Conservation (phyloP, 2,888 invertebrate species). For the Drosophila mimica region DNA sequence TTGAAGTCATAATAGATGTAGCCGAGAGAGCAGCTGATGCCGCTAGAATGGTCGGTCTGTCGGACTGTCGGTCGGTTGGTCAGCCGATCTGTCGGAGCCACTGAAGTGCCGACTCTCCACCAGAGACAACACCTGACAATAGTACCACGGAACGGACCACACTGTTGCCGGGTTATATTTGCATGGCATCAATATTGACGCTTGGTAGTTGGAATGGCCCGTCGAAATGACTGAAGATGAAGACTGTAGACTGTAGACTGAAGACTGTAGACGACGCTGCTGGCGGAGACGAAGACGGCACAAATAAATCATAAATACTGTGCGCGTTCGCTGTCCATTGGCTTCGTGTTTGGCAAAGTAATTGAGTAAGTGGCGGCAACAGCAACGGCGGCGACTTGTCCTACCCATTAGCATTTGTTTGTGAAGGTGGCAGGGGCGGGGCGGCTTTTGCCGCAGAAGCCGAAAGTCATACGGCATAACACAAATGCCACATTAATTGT, state of each 20-base stretch:
- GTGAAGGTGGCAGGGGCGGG: constrained; percentile 67
- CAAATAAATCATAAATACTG: constrained; percentile 81
- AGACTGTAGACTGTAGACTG: constrained; percentile 32
- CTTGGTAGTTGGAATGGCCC: constrained; percentile 69
- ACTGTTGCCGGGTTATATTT: constrained; percentile 65
- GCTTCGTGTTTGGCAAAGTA: constrained; percentile 77
- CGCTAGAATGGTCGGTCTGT: constrained; percentile 1
- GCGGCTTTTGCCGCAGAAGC: constrained; percentile 69
- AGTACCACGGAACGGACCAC: constrained; percentile 38
- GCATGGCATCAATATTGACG: constrained; percentile 71
- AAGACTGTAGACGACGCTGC: constrained; percentile 15
- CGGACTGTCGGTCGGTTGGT: not conserved
- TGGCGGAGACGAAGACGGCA: constrained; percentile 39
- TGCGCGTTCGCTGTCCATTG: constrained; percentile 36
- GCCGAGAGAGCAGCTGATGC: constrained; percentile 33
- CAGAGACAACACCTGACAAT: constrained; percentile 61
- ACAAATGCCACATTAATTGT: constrained; percentile 82
- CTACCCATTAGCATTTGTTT: constrained; percentile 81
- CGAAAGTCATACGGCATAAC: constrained; percentile 79
- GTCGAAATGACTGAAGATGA: constrained; percentile 42
- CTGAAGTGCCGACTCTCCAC: constrained; percentile 67
- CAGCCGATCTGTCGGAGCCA: constrained; percentile 13
- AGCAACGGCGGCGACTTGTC: constrained; percentile 71
- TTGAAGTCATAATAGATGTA: constrained; percentile 81
- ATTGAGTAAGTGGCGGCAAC: constrained; percentile 76